These are phyloP conservation scores for Nephrotoma appendiculata DNA, from an alignment of 2,888 invertebrate genomes.

Conservation along the genomic window DNA sequence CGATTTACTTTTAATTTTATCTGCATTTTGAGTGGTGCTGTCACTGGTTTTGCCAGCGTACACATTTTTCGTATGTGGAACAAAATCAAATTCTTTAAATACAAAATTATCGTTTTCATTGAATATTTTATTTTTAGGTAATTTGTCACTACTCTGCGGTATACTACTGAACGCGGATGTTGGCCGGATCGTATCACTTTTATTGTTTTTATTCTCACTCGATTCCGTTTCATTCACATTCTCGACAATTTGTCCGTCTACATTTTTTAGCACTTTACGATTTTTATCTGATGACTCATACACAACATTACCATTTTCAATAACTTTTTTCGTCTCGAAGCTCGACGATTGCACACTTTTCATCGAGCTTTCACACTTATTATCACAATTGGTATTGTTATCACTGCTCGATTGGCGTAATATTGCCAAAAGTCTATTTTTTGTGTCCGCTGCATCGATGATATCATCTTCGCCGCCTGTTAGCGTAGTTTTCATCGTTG, in stretches of 20 bases:
- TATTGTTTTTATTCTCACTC: constrained; percentile 12
- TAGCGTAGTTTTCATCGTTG: background rate
- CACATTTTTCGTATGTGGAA: constrained; percentile 25
- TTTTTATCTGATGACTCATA: constrained; percentile 24
- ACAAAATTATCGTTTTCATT: constrained; percentile 24
- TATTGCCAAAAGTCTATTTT: background rate
- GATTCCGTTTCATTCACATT: background rate
- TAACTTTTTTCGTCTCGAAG: constrained; percentile 24
- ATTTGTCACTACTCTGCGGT: background rate
- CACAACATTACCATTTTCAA: constrained; percentile 29
- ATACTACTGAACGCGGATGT: background rate
- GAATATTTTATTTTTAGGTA: background rate
- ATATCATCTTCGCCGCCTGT: background rate
- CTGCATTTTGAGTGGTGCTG: background rate
- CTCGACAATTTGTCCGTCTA: constrained; percentile 6
- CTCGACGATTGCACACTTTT: constrained; percentile 12
- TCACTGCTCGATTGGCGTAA: background rate
- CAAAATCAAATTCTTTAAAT: constrained; percentile 31
- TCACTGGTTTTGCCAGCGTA: background rate
- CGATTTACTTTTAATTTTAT: constrained; percentile 1
- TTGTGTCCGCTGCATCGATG: background rate
- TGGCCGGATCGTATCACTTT: constrained; percentile 9
- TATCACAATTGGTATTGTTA: background rate
- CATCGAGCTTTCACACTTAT: constrained; percentile 21
- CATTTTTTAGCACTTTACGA: constrained; percentile 9